Evolutionary conservation across 1,140 invertebrate species (phyloP), one percentile per base, ranked within the genome.

Genomic region (Reticulitermes speratus): DNA sequence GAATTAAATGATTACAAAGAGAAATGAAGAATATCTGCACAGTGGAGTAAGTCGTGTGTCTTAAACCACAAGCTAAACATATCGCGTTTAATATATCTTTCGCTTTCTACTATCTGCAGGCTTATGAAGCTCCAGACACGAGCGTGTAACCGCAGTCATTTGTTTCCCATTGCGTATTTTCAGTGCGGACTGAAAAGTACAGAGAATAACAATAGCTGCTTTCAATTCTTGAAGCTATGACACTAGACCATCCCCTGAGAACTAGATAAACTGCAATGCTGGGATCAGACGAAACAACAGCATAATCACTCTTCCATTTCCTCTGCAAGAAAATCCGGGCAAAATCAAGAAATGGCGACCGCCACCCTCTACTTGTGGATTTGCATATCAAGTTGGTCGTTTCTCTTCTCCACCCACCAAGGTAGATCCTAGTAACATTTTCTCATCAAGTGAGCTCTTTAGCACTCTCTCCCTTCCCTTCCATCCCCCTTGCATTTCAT

Each of bases 401-500:
- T 65, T 44, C 44, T 48, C 44, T 48, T 38, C 44, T 48, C 48
- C 44, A 25, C 44, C 48, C 48, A 44, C 83, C 44, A 65, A 65
- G 59, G 59, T 65, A 65, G 59, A 21, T 48, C 9, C 3, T 48
- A 12, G 45, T 48, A 48, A 16, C 45, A 48, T 23, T 65, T 59
- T 65, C 59, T 65, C 59, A 65, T 65, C 59, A 83, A 83, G 82
- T 23, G 32, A n/a, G 48, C 84, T 32, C 84, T 25, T 65, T 48
- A 44, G 25, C 44, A 30, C 45, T 16, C 52, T n/a, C 44, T 8
- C 83, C 5, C 45, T 59, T n/a, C 44, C 83, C 48, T 30, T 8
- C 45, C 9, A 52, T 25, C 21, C 85, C 52, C 38, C 44, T 44
- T 25, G 25, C 87, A 83, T 87, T 87, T 87, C 82, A 87, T 87